phyloP scores from a whole-genome alignment of 2,888 invertebrate genomes.

The Maniola hyperantus region DNA sequence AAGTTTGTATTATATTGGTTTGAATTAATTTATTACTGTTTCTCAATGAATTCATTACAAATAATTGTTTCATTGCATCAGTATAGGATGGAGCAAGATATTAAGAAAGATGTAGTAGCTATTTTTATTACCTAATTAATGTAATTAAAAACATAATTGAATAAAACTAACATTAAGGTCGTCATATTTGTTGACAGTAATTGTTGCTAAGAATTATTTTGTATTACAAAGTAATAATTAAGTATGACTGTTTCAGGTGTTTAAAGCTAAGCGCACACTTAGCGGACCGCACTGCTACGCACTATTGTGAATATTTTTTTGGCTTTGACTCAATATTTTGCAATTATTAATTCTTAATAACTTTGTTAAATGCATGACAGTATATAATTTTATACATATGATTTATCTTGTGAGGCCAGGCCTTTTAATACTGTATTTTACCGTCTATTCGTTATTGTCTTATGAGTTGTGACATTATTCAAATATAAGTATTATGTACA shows the following conservation, averaged over 20 bases:
- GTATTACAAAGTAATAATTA: conserved; percentile 16
- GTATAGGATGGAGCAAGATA: conserved; percentile 6
- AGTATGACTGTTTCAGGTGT: background rate
- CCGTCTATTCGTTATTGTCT: no score
- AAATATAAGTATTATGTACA: background rate
- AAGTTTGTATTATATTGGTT: background rate
- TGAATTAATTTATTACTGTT: background rate
- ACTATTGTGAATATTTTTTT: background rate
- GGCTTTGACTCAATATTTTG: background rate
- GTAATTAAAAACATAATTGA: background rate
- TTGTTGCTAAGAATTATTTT: conserved; percentile 22
- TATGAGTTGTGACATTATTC: background rate
- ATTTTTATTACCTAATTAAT: conserved; percentile 23
- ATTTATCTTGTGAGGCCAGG: no score
- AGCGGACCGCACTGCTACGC: conserved; percentile 11
- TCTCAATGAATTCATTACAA: background rate
- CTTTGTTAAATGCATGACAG: background rate
- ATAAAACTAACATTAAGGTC: conserved; percentile 12
- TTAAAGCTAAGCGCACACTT: background rate
- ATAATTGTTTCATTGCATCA: conserved; percentile 2
- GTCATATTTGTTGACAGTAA: background rate
- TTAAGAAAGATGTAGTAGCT: conserved; percentile 17
- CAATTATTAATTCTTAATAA: background rate
- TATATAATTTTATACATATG: no score
- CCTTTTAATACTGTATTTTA: no score